Percentiles rank a stretch among this genome's conserved stretches.
Conservation (phyloP, 1,140 invertebrate species). For the Drosophila serrata region DNA sequence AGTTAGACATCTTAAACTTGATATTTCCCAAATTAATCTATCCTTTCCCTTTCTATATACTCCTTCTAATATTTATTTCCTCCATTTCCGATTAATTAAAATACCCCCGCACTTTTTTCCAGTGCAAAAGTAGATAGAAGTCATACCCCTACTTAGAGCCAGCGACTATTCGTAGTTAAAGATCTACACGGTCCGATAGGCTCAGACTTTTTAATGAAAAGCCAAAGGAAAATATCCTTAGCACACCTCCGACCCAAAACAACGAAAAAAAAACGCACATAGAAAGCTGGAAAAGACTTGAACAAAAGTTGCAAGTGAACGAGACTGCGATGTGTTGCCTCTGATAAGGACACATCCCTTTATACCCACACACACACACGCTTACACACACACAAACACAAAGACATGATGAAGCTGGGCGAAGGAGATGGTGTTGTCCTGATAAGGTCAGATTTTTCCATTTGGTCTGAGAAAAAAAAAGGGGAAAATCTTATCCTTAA, state of each 20-base stretch:
- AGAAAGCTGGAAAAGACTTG: constrained; percentile 16
- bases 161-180: constrained; percentile 60
- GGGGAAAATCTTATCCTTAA: constrained; percentile 1
- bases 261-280: constrained; percentile 3
- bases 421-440: constrained; percentile 39
- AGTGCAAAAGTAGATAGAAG: not conserved
- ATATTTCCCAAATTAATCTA: too few species aligned
- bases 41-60: too few species aligned
- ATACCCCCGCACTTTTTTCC: not conserved
- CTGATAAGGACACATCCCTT: constrained; percentile 44
- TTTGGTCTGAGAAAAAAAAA: constrained; percentile 3
- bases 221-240: constrained; percentile 42
- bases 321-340: constrained; percentile 38
- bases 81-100: not conserved
- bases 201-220: constrained; percentile 76
- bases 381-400: not conserved
- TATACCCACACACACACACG: constrained; percentile 1
- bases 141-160: constrained; percentile 22
- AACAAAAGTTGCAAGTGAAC: constrained; percentile 40
- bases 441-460: constrained; percentile 30
- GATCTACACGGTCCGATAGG: constrained; percentile 70
- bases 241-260: constrained; percentile 7
- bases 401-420: constrained; percentile 29
- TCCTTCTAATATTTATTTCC: not conserved
- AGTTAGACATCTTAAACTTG: too few species aligned